These are phyloP conservation scores for Dasyurus viverrinus DNA, from an alignment of 2,113 vertebrate species.

Conservation along the genomic window DNA sequence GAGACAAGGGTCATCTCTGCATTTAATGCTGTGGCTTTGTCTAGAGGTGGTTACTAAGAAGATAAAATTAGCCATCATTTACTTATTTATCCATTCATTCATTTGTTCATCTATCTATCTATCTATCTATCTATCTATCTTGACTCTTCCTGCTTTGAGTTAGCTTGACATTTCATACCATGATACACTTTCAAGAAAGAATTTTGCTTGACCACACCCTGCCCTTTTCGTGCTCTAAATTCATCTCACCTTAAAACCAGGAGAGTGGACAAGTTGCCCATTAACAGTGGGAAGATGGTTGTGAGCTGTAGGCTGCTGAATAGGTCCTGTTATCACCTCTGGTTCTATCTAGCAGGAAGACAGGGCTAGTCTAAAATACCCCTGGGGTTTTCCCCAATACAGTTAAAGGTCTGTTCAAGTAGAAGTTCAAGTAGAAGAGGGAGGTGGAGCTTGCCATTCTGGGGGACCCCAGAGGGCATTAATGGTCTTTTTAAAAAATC, in stretches of 20 bases:
- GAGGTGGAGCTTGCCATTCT: background rate
- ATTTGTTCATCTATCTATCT: no score
- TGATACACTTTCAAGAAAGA: background rate
- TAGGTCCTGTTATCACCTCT: background rate
- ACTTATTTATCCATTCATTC: no score
- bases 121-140: background rate
- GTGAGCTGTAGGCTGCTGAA: background rate
- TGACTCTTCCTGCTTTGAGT: background rate
- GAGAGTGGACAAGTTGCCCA: background rate
- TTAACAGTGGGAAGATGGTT: background rate
- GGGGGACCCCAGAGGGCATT: background rate
- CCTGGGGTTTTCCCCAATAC: no score
- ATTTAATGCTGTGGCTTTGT: background rate
- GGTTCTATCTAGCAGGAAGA: background rate
- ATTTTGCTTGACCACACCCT: background rate
- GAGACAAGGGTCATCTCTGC: background rate
- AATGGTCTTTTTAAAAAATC: background rate
- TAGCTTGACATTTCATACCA: background rate
- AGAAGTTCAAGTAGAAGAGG: background rate
- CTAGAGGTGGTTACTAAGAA: background rate
- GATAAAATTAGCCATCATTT: background rate
- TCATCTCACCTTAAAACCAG: background rate
- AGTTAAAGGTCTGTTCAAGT: background rate
- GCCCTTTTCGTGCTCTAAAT: background rate
- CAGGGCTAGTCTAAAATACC: background rate